These are phyloP conservation scores for Augochlora pura DNA, from an alignment of 1,140 invertebrate genomes.

Conservation along the genomic window DNA sequence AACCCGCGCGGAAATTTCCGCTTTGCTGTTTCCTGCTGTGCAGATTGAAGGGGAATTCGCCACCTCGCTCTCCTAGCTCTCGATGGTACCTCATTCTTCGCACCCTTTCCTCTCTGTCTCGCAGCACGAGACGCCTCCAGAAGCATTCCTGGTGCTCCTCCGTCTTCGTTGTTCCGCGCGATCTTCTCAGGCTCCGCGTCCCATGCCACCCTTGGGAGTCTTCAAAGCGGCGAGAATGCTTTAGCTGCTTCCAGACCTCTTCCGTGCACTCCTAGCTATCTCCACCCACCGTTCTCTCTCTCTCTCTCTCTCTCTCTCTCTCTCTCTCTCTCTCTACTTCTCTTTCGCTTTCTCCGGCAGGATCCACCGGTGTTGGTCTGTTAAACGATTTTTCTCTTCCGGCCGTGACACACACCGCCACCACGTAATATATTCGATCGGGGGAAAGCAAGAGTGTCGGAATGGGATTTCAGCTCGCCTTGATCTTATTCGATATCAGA, in stretches of 20 bases:
- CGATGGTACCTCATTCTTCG: constrained; percentile 21
- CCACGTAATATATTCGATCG: constrained; percentile 53
- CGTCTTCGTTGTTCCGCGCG: constrained; percentile 29
- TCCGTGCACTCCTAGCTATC: constrained; percentile 1
- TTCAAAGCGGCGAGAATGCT: constrained; percentile 52
- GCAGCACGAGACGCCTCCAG: constrained; percentile 37
- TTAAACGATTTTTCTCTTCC: constrained; percentile 46
- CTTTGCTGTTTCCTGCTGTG: constrained; percentile 19
- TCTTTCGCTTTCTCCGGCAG: too few species aligned
- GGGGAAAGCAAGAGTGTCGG: constrained; percentile 24
- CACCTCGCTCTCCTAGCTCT: constrained; percentile 36
- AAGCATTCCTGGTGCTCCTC: constrained; percentile 44
- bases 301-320: too few species aligned
- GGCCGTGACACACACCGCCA: constrained; percentile 1
- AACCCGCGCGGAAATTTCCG: constrained; percentile 26
- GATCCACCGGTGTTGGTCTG: constrained; percentile 5
- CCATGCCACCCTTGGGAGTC: constrained; percentile 27
- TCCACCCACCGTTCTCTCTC: too few species aligned
- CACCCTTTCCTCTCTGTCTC: constrained; percentile 9
- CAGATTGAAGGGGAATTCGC: constrained; percentile 44
- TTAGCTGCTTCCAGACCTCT: constrained; percentile 38
- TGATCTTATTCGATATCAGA: constrained; percentile 56
- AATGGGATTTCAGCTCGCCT: constrained; percentile 39
- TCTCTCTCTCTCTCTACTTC: too few species aligned
- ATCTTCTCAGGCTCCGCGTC: constrained; percentile 27